Evolutionary conservation across 2,113 vertebrate genomes (phyloP), one percentile per base, ranked within the genome.

Genomic region (Sphyrna mokarran): DNA sequence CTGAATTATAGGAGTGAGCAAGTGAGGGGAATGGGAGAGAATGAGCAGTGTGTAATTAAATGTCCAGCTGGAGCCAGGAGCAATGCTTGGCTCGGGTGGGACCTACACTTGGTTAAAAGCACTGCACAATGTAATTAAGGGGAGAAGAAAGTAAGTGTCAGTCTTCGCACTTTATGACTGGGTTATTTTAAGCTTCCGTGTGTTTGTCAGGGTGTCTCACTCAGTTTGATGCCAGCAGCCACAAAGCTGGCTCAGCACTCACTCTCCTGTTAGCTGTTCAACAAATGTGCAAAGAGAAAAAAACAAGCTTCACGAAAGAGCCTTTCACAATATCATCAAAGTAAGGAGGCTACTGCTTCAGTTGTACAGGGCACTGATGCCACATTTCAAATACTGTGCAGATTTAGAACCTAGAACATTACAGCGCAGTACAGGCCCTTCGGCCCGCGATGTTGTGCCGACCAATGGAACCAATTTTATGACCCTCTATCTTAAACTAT

Each of bases 61-160:
- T 29, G 80, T 40, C 80, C 37, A 83, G 80, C 1, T 40, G 80
- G 80, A 43, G 80, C 80, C 80, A 40, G 58, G 0, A 66, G 14
- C 29, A 66, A 22, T 37, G 58, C 89, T 90, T 96, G 29, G 95
- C 68, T 23, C 96, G 95, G 1, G 37, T 26, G 18, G 48, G 68
- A 54, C 94, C 70, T n/a, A 43, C 23, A 3, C 23, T 76, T 23
- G 94, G 72, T 61, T 95, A 33, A 58, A 48, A 86, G 26, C 5
- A 96, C 63, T 43, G 48, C 61, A 95, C 37, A 89, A 22, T 29
- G 43, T 90, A 70, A 48, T 16, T 96, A 95, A 5, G 11, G 69
- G 22, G 66, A 26, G 93, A 80, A 93, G 95, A 13, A 9, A 58
- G 58, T 26, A 93, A 37, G 43, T 80, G 96, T 69, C 95, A 95